These are phyloP conservation scores for Acleris sparsana DNA, from an alignment of 2,888 invertebrate genomes.

Conservation along the genomic window DNA sequence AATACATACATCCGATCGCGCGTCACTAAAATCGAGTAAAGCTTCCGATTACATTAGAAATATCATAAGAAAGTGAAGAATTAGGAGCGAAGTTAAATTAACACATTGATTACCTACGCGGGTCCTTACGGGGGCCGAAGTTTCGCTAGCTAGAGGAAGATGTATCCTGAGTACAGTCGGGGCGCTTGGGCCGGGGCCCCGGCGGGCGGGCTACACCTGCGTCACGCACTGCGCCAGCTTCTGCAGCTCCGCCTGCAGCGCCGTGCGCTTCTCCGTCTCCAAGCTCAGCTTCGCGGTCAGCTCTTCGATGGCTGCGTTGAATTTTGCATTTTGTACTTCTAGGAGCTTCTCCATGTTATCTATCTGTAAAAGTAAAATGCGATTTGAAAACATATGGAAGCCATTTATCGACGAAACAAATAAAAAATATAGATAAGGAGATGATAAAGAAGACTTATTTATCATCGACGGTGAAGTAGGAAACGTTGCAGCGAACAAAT, in stretches of 20 bases:
- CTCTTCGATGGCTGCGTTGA: slow-evolving; percentile 86
- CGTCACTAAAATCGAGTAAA: slow-evolving; percentile 37
- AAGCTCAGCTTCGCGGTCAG: slow-evolving; percentile 83
- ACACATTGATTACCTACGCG: slow-evolving; percentile 21
- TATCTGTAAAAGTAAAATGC: slow-evolving; percentile 66
- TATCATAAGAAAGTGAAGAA: slow-evolving; percentile 33
- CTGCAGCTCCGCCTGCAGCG: slow-evolving; percentile 86
- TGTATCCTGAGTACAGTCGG: slow-evolving; percentile 54
- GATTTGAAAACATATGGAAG: too few species aligned
- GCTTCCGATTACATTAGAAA: slow-evolving; percentile 36
- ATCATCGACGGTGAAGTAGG: too few species aligned
- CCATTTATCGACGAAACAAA: too few species aligned
- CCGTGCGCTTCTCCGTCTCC: slow-evolving; percentile 85
- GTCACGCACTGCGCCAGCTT: slow-evolving; percentile 88
- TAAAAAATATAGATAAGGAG: too few species aligned
- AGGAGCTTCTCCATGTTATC: slow-evolving; percentile 83
- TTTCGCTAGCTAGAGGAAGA: slow-evolving; percentile 47
- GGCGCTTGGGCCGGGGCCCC: slow-evolving; percentile 42
- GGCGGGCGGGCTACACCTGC: slow-evolving; percentile 83
- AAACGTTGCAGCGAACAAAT: too few species aligned
- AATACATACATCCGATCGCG: slow-evolving; percentile 32
- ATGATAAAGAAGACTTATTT: too few species aligned
- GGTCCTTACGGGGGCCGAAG: slow-evolving; percentile 26
- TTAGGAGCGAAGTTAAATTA: slow-evolving; percentile 28
- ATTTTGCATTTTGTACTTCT: slow-evolving; percentile 83